These are phyloP conservation scores for Alectura lathami DNA, from an alignment of 2,113 vertebrate genomes.

Conservation along the genomic window DNA sequence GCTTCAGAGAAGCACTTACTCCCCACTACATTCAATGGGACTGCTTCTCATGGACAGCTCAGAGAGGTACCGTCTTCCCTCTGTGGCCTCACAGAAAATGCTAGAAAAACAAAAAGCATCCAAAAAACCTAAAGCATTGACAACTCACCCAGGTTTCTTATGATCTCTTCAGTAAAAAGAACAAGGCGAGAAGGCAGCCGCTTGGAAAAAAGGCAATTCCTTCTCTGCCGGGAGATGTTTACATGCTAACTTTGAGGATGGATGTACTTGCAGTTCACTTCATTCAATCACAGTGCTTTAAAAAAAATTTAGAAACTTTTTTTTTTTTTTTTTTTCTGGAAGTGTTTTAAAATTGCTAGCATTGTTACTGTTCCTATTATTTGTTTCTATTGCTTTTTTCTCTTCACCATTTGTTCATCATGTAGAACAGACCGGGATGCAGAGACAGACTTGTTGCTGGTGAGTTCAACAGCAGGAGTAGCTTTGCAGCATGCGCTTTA, in stretches of 20 bases:
- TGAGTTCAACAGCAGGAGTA: constrained; percentile 34
- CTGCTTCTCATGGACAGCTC: background rate
- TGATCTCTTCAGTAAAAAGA: background rate
- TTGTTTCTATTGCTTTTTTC: constrained; percentile 49
- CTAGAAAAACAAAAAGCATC: background rate
- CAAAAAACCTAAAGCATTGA: background rate
- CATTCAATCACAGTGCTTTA: background rate
- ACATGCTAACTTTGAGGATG: constrained; percentile 9
- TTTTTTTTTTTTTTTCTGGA: background rate
- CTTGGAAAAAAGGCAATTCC: constrained; percentile 32
- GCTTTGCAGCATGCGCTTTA: constrained; percentile 46
- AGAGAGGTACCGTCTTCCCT: background rate
- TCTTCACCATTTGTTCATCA: constrained; percentile 39
- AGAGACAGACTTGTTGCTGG: constrained; percentile 20
- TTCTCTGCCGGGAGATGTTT: constrained; percentile 1
- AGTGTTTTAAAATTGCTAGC: constrained; percentile 30
- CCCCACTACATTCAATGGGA: background rate
- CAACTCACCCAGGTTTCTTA: background rate
- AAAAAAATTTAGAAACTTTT: background rate
- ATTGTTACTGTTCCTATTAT: constrained; percentile 38
- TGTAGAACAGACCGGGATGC: background rate
- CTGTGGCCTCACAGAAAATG: accelerated
- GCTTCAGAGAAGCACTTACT: background rate
- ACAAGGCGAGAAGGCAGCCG: background rate
- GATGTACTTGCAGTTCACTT: constrained; percentile 11